Evolutionary conservation across 2,888 invertebrate genomes (phyloP).

Genomic region (Schizaphis graminum): DNA sequence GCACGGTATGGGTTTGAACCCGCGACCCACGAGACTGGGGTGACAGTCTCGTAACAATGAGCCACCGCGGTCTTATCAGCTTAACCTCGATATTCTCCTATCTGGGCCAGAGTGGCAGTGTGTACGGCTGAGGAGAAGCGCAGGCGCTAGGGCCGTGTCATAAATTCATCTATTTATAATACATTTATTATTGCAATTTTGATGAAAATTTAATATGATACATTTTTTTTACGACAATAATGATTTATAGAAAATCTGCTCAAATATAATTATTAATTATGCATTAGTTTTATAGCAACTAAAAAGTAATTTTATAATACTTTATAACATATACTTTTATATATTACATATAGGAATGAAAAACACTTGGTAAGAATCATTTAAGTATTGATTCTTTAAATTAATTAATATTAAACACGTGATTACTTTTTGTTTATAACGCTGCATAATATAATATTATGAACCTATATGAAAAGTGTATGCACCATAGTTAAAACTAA

Average conservation of each 20-base stretch:
- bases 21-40: too few relatives aligned
- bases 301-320: neutral
- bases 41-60: too few relatives aligned
- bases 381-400: neutral
- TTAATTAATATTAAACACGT: neutral
- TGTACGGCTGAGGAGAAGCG: too few relatives aligned
- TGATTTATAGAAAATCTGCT: neutral
- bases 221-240: neutral
- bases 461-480: neutral
- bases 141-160: too few relatives aligned
- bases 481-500: neutral
- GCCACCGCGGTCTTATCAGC: too few relatives aligned
- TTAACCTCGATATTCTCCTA: too few relatives aligned
- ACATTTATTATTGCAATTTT: too few relatives aligned
- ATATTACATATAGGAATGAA: neutral
- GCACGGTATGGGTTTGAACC: too few relatives aligned
- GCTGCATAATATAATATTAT: neutral
- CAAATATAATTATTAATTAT: neutral
- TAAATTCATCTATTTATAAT: neutral
- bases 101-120: too few relatives aligned
- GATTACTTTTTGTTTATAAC: neutral
- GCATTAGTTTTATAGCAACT: too few relatives aligned
- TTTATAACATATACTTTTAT: neutral
- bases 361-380: neutral
- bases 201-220: neutral